A percentile compares a stretch with the other conserved stretches of the same genome.
Conservation (phyloP, 2,797 vertebrate species). For the Coluber constrictor region DNA sequence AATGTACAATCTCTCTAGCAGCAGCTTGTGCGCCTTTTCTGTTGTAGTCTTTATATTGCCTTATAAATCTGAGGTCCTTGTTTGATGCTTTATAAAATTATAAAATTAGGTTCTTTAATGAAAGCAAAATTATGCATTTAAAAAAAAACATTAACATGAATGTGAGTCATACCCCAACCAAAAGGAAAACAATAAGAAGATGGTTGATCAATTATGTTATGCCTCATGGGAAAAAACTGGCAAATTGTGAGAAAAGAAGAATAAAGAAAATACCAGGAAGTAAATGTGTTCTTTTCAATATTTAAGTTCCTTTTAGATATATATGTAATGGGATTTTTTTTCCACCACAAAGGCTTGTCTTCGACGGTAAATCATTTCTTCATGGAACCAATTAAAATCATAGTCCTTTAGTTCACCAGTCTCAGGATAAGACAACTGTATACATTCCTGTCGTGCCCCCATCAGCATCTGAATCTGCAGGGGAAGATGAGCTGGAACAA, state of each 20-base stretch:
- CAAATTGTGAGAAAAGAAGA: neutral
- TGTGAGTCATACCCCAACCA: neutral
- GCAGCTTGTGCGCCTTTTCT: neutral
- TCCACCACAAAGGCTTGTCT: neutral
- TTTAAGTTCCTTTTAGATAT: neutral
- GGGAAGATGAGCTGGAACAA: no score
- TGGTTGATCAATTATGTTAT: neutral
- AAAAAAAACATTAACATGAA: neutral
- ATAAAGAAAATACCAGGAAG: no score
- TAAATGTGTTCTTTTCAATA: no score
- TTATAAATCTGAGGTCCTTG: neutral
- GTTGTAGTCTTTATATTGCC: neutral
- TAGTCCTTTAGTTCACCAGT: neutral
- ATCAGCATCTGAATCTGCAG: accelerated
- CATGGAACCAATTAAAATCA: neutral
- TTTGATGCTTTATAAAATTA: neutral
- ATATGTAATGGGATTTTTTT: neutral
- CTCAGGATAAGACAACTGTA: neutral
- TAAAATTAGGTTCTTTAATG: neutral
- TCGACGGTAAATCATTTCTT: neutral
- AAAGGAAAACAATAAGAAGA: neutral
- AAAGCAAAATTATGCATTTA: neutral
- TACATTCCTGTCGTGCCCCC: neutral
- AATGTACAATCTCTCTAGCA: neutral
- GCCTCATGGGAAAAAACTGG: neutral